phyloP scores from a whole-genome alignment of 2,888 invertebrate species.

The Tuberolachnus salignus region DNA sequence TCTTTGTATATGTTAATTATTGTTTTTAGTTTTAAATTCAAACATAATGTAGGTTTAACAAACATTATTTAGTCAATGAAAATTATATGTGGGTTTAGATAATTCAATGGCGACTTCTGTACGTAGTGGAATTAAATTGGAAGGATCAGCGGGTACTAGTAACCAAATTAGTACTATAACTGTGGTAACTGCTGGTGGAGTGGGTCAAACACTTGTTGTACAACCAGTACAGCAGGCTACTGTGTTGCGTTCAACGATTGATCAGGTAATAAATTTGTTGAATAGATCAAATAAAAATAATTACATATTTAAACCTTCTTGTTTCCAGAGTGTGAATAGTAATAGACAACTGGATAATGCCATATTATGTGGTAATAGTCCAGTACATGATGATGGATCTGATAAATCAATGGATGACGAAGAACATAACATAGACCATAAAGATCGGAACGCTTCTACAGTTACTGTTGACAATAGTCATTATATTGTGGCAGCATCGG shows the following conservation, averaged over 20 bases:
- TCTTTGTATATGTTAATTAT: background rate
- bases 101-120: constrained; percentile 53
- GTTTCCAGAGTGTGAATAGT: constrained; percentile 39
- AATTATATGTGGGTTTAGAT: constrained; percentile 35
- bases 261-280: constrained; percentile 9
- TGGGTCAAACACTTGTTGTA: constrained; percentile 58
- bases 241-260: constrained; percentile 39
- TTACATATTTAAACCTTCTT: background rate
- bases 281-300: background rate
- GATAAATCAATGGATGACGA: constrained; percentile 55
- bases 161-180: constrained; percentile 57
- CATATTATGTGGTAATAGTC: constrained; percentile 43
- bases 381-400: constrained; percentile 55
- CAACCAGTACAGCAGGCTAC: constrained; percentile 57
- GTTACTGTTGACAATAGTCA: constrained; percentile 57
- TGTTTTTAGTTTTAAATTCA: background rate
- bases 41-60: background rate
- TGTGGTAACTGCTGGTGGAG: constrained; percentile 57
- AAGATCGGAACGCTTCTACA: constrained; percentile 54
- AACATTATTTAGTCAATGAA: background rate
- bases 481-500: constrained; percentile 56
- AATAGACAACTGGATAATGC: constrained; percentile 50
- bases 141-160: constrained; percentile 43
- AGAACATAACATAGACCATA: constrained; percentile 55
- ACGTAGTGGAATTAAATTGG: constrained; percentile 52